phyloP scores from a whole-genome alignment of 2,888 invertebrate species.

The Cryptosula pallasiana region DNA sequence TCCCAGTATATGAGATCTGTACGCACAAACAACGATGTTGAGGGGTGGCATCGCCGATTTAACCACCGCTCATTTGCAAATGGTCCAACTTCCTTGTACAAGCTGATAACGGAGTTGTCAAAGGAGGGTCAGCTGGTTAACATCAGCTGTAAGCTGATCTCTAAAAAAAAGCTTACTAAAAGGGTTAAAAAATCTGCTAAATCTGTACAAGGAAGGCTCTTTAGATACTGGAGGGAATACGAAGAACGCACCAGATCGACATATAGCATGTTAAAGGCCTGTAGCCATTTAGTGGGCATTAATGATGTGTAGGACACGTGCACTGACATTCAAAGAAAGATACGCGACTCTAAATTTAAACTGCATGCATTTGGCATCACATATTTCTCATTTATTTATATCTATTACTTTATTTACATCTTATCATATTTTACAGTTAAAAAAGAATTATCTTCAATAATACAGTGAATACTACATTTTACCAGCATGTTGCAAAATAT shows the following conservation, averaged over 20 bases:
- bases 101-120: neutral
- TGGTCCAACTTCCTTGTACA: neutral
- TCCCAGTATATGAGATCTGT: slow-evolving; percentile 11
- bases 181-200: neutral
- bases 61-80: neutral
- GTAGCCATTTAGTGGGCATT: neutral
- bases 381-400: too few relatives aligned
- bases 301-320: neutral
- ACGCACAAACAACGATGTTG: slow-evolving; percentile 24
- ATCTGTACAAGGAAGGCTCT: neutral
- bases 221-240: neutral
- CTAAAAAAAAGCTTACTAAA: neutral
- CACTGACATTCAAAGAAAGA: too few relatives aligned
- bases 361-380: too few relatives aligned
- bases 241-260: neutral
- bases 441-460: too few relatives aligned
- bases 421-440: too few relatives aligned
- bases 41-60: slow-evolving; percentile 23
- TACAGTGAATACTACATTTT: too few relatives aligned
- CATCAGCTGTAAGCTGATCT: neutral
- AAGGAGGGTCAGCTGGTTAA: neutral
- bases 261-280: neutral
- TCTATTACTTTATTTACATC: too few relatives aligned
- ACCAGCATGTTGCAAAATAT: too few relatives aligned
- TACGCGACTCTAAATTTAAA: too few relatives aligned